Evolutionary conservation across 2,113 vertebrate genomes (phyloP).

Genomic region (Boulengeromyrus knoepffleri): DNA sequence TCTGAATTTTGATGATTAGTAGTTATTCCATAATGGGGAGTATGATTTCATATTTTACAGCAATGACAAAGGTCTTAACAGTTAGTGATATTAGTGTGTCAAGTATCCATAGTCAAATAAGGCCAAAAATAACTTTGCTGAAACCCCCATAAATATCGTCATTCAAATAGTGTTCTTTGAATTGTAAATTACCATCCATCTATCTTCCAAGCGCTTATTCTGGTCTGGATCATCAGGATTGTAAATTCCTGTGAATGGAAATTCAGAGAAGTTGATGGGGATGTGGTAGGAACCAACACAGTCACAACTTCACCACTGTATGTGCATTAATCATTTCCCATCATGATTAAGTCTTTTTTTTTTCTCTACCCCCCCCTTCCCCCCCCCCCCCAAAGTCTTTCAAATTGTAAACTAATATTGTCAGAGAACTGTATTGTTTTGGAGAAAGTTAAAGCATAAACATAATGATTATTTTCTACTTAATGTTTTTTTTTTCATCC

Average conservation of each 20-base stretch:
- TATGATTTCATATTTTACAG: not conserved
- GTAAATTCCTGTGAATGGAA: not conserved
- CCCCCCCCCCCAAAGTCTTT: not conserved
- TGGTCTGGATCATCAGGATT: constrained; percentile 4
- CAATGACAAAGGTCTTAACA: not conserved
- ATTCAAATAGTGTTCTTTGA: constrained; percentile 37
- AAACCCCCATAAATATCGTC: constrained; percentile 29
- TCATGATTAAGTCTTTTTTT: not conserved
- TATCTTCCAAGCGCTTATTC: not conserved
- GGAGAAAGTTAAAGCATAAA: not conserved
- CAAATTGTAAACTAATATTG: not conserved
- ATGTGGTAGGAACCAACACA: not conserved
- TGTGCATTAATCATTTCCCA: not conserved
- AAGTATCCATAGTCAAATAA: constrained; percentile 29
- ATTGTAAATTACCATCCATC: constrained; percentile 4
- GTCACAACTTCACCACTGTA: not conserved
- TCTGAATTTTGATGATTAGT: not conserved
- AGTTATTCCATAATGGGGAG: not conserved
- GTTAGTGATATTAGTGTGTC: constrained; percentile 6
- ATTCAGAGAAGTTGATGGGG: not conserved
- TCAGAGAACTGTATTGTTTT: not conserved
- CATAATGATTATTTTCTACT: not conserved
- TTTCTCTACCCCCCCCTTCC: not conserved
- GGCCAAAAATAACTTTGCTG: constrained; percentile 25
- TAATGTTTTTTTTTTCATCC: not conserved